Evolutionary conservation across 2,888 invertebrate genomes (phyloP), one percentile per base, ranked within the genome.

Genomic region (Doris montereyensis): DNA sequence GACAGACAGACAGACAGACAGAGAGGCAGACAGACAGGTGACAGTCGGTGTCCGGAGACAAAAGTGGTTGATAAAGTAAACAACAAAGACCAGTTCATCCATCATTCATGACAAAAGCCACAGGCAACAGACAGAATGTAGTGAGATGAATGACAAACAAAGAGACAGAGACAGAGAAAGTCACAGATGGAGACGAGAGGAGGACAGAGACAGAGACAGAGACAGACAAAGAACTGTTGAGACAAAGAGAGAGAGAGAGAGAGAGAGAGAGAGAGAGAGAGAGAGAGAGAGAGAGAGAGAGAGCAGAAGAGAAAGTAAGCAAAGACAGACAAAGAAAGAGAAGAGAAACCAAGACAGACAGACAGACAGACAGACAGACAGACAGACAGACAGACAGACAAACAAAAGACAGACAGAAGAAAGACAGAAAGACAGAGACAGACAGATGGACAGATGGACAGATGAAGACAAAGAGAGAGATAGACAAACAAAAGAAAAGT

Each of bases 331-430:
- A 24, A 3, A 8, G 10, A 52, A 26, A 72, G 28, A 58, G 58
- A 30, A 73, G 58, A 58, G 58, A 4, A 58, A 28, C 0, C 26
- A 30, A 28, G 58, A 58, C 57, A 58, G 58, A 58, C 28, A 58
- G 73, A 73, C 57, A 58, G 30, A 73, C 26, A 58, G 1, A 73
- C 28, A 73, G 3, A 73, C 28, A 58, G 58, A 73, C 57, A 73
- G 58, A 2, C 28, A 26, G 58, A 73, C 1, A 58, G 58, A 58
- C 57, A 60, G 28, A 30, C 28, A 58, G 58, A 58, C 28, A 35
- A 21, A 26, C 13, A n/a, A 5, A 26, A 34, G 72, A 34, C 52
- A 34, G 52, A 5, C 3, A 52, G 41, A 8, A 35, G 8, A 57
- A 52, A 57, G n/a, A 21, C 3, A 41, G 35, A 41, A 26, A n/a